Percentiles rank a stretch among this genome's conserved stretches.
Evolutionary conservation across 2,797 vertebrate genomes (phyloP).

Genomic region (Hydrophis major): DNA sequence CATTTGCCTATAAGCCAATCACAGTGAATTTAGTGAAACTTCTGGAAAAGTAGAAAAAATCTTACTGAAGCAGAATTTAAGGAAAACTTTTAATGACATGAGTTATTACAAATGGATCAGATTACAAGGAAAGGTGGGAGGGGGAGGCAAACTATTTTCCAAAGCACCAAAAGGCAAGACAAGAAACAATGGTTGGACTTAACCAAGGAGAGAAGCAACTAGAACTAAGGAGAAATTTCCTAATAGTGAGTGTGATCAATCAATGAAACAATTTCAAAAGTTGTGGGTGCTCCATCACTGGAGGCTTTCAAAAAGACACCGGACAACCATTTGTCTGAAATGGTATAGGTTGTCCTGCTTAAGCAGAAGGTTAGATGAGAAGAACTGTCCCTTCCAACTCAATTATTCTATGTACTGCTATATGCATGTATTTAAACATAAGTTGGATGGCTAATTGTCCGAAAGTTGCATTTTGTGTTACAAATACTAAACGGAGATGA

Average conservation of each 20-base stretch:
- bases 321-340: no score
- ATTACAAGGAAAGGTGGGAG: not conserved
- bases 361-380: no score
- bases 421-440: not conserved
- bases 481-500: not conserved
- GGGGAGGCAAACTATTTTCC: not conserved
- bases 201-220: not conserved
- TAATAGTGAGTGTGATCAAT: not conserved
- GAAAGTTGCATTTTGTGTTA: not conserved
- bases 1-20: not conserved
- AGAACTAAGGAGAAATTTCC: not conserved
- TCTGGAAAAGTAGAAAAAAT: not conserved
- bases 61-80: not conserved
- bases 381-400: no score
- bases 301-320: no score
- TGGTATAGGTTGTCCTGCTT: no score
- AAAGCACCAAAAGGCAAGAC: not conserved
- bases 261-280: not conserved
- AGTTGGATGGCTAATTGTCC: not conserved
- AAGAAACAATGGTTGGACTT: not conserved
- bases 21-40: not conserved
- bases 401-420: no score
- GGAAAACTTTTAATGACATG: not conserved
- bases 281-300: no score
- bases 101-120: not conserved